Conservation (phyloP, 2,888 invertebrate species). For the Melolontha melolontha region DNA sequence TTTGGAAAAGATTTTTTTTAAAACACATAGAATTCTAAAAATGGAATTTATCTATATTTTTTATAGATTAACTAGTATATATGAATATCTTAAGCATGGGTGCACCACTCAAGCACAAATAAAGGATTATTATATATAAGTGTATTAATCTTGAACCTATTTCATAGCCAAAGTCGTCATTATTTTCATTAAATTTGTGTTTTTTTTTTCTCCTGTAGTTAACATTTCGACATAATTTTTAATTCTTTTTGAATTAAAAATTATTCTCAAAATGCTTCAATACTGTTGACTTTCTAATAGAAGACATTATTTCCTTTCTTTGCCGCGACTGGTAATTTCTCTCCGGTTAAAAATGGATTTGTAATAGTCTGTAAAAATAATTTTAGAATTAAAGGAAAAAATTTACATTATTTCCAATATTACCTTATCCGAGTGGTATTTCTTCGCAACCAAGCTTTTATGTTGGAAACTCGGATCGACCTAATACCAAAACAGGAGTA, state of each 20-base stretch:
- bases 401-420: conserved; percentile 21
- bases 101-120: conserved; percentile 49
- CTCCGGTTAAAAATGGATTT: conserved; percentile 88
- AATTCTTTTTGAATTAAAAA: background rate
- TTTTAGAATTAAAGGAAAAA: background rate
- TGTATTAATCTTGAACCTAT: conserved; percentile 38
- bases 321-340: conserved; percentile 90
- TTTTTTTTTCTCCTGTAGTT: conserved; percentile 39
- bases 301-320: conserved; percentile 87
- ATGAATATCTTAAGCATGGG: conserved; percentile 40
- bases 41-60: conserved; percentile 21
- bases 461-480: conserved; percentile 65
- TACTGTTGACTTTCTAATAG: conserved; percentile 56
- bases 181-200: conserved; percentile 35
- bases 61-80: conserved; percentile 13
- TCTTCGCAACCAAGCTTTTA: conserved; percentile 82
- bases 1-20: conserved; percentile 24
- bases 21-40: conserved; percentile 40
- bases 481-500: conserved; percentile 47
- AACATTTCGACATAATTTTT: conserved; percentile 16
- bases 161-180: conserved; percentile 52
- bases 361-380: conserved; percentile 13
- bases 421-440: conserved; percentile 74
- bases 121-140: conserved; percentile 35
- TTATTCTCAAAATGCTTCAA: conserved; percentile 3